These are phyloP conservation scores for Griposia aprilina DNA, from an alignment of 2,888 invertebrate genomes.

Conservation along the genomic window DNA sequence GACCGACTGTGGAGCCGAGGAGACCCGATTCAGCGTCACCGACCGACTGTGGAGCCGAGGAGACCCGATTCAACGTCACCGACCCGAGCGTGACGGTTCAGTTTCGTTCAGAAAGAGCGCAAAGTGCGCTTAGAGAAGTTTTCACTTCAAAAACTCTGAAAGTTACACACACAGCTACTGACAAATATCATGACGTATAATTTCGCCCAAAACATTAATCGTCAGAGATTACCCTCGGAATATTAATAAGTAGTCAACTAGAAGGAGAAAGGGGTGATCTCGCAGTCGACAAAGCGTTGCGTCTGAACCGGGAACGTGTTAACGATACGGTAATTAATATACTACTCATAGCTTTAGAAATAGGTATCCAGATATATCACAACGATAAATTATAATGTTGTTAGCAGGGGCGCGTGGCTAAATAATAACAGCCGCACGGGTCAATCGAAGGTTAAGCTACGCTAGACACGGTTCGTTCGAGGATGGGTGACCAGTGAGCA, in stretches of 20 bases:
- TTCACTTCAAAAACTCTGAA: not conserved
- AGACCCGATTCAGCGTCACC: too few relatives aligned
- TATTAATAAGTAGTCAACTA: constrained; percentile 89
- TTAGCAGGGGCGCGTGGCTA: not conserved
- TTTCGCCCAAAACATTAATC: constrained; percentile 79
- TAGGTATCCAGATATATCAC: not conserved
- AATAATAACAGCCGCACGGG: not conserved
- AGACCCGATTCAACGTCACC: not conserved
- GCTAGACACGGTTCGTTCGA: not conserved
- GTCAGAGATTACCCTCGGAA: constrained; percentile 83
- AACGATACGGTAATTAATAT: constrained; percentile 88
- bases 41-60: not conserved
- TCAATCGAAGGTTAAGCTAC: not conserved
- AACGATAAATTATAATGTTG: too few relatives aligned
- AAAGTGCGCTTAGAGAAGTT: not conserved
- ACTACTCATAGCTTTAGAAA: not conserved
- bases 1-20: too few relatives aligned
- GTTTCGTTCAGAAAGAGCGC: not conserved
- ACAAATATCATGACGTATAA: constrained; percentile 42
- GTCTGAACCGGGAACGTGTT: constrained; percentile 84
- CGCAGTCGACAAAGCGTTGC: constrained; percentile 77
- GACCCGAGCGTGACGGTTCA: not conserved
- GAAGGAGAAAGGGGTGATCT: constrained; percentile 86
- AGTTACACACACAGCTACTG: not conserved
- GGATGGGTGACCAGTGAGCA: too few relatives aligned